A percentile compares a stretch with the other conserved stretches of the same genome.
phyloP scores from a whole-genome alignment of 2,888 invertebrate genomes.

The Drosophila multiciliata region DNA sequence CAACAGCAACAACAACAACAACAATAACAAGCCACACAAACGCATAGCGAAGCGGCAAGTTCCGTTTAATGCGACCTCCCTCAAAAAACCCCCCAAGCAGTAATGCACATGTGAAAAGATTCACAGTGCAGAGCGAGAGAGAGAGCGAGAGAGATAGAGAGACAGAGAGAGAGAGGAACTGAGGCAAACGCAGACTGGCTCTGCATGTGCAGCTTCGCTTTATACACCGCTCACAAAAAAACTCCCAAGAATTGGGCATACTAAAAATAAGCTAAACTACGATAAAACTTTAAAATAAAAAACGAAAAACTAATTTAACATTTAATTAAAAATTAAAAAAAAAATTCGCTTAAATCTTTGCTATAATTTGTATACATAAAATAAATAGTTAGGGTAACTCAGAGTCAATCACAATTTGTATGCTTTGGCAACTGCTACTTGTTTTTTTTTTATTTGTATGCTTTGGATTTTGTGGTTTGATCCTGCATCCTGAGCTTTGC shows the following conservation, averaged over 20 bases:
- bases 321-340: neutral
- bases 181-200: slow-evolving; percentile 22
- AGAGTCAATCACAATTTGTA: neutral
- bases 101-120: slow-evolving; percentile 73
- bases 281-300: neutral
- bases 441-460: slow-evolving; percentile 76
- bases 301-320: neutral
- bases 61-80: slow-evolving; percentile 74
- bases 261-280: neutral
- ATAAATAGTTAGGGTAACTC: neutral
- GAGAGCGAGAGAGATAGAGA: neutral
- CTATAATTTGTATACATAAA: neutral
- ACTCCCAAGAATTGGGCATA: neutral
- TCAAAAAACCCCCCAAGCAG: slow-evolving; percentile 32
- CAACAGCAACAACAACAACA: slow-evolving; percentile 30
- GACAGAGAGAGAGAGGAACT: neutral
- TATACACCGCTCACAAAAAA: slow-evolving; percentile 40
- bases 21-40: slow-evolving; percentile 60
- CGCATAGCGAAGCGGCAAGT: slow-evolving; percentile 78
- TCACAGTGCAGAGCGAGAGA: slow-evolving; percentile 8
- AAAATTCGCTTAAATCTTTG: neutral
- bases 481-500: slow-evolving; percentile 77
- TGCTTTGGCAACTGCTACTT: neutral
- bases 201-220: slow-evolving; percentile 53
- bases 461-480: slow-evolving; percentile 82